Percentiles rank a stretch among this genome's conserved stretches.
Conservation (phyloP, 2,113 vertebrate genomes). For the Nycticryphes semicollaris region DNA sequence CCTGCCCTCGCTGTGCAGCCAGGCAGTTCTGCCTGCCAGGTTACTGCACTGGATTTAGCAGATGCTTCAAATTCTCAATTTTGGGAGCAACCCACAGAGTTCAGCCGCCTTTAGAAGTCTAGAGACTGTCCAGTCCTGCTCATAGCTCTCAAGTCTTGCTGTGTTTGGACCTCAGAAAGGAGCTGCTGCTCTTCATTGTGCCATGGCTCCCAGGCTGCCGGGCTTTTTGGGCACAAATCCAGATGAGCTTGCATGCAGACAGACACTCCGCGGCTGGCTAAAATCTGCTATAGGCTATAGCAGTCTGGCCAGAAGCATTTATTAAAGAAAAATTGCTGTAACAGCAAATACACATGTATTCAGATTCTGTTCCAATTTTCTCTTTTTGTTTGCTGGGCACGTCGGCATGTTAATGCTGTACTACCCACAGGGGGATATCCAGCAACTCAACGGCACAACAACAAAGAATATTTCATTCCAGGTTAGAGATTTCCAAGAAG, state of each 20-base stretch:
- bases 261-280: not conserved
- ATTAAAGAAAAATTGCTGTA: conserved; percentile 21
- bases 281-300: not conserved
- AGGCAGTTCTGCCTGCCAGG: not conserved
- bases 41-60: not conserved
- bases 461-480: not conserved
- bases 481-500: not conserved
- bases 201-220: not conserved
- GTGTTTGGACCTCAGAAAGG: not conserved
- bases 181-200: not conserved
- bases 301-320: conserved; percentile 16
- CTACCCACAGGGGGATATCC: not conserved
- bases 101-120: not conserved
- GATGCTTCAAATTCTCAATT: not conserved
- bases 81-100: not conserved
- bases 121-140: not conserved
- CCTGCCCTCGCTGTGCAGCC: not conserved
- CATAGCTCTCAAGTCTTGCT: not conserved
- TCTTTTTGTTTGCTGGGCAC: not conserved
- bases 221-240: not conserved
- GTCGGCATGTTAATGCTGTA: fast-evolving
- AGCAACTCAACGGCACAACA: not conserved
- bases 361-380: not conserved
- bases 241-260: not conserved
- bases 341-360: conserved; percentile 2